These are phyloP conservation scores for Ophraella communa DNA, from an alignment of 2,888 invertebrate species.

Conservation along the genomic window DNA sequence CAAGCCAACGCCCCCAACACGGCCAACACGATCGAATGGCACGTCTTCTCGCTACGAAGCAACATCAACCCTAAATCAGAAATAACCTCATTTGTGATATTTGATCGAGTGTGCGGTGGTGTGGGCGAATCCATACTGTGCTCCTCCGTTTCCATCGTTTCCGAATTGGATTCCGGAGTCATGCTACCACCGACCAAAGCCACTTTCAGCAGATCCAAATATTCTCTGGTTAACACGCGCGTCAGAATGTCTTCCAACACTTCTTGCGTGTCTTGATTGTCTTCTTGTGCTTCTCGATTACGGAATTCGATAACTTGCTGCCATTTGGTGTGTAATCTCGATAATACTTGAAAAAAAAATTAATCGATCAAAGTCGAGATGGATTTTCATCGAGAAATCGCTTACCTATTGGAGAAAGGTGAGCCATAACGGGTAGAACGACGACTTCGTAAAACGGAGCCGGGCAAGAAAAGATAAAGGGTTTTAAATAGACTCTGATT, in stretches of 20 bases:
- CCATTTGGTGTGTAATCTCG: constrained; percentile 78
- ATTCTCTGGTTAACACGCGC: constrained; percentile 84
- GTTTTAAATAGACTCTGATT: constrained; percentile 83
- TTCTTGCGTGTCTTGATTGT: constrained; percentile 82
- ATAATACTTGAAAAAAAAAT: constrained; percentile 63
- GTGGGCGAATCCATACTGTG: constrained; percentile 74
- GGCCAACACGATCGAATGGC: constrained; percentile 69
- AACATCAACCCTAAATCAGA: constrained; percentile 80
- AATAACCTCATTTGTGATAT: constrained; percentile 73
- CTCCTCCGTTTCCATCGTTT: constrained; percentile 71
- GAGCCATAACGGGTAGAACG: constrained; percentile 79
- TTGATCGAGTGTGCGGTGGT: constrained; percentile 58
- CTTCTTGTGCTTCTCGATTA: constrained; percentile 78
- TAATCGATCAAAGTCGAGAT: not conserved
- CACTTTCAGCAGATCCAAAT: constrained; percentile 80
- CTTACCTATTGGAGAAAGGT: constrained; percentile 81
- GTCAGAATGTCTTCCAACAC: constrained; percentile 87
- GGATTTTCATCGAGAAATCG: constrained; percentile 39
- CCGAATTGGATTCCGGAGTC: constrained; percentile 62
- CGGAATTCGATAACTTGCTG: constrained; percentile 78
- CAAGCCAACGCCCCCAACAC: constrained; percentile 76
- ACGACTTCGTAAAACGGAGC: constrained; percentile 78
- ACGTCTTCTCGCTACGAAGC: constrained; percentile 70
- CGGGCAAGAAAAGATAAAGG: constrained; percentile 86
- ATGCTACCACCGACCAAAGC: constrained; percentile 74